Base-by-base conservation (phyloP, 2,113 vertebrate genomes). In the Thryonomys swinderianus region DNA sequence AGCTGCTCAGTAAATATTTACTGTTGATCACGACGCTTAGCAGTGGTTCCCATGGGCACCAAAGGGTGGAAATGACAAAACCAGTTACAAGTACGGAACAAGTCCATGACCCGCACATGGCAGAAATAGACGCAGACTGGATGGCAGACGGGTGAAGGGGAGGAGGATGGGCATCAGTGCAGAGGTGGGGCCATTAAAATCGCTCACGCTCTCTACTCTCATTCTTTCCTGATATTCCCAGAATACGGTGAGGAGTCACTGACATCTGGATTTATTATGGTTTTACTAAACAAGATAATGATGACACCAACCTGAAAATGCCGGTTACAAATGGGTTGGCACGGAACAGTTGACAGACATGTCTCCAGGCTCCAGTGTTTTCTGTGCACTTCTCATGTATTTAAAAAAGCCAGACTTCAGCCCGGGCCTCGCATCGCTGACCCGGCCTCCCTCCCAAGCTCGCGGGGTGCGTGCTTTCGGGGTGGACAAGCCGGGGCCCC, bases 1-100 rank as follows among this genome's bases (percentile, higher is more conserved):
- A 97, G 96, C 93, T 97, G 96, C 64, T 89, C 82, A 84, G 74
- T 61, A 96, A 96, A 97, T 94, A 94, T 95, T 95, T 96, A 71
- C 34, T 96, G 96, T 95, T 96, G 88, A 83, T 91, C n/a, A 80
- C 59, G 53, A 88, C 82, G 59, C 5, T 80, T 66, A 67, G 85
- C 48, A 88, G 37, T 91, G 83, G 94, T 96, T 97, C 79, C 94
- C 80, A 94, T 83, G 96, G 94, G 53, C 61, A 59, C 96, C 48
- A 76, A 64, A 84, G 57, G 12, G 3, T 88, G 13, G 57, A 87
- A 91, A 80, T 27, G 32, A 88, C 12, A 93, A 57, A 90, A 85
- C 5, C 94, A 93, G 20, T 85, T 83, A 57, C 30, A 64, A 1
- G n/a, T 51, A 34, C 53, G 53, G 1, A 3, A 21, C 23, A 27